Evolutionary conservation across 2,113 vertebrate genomes (phyloP), one percentile per base, ranked within the genome.

Genomic region (Mungos mungo): DNA sequence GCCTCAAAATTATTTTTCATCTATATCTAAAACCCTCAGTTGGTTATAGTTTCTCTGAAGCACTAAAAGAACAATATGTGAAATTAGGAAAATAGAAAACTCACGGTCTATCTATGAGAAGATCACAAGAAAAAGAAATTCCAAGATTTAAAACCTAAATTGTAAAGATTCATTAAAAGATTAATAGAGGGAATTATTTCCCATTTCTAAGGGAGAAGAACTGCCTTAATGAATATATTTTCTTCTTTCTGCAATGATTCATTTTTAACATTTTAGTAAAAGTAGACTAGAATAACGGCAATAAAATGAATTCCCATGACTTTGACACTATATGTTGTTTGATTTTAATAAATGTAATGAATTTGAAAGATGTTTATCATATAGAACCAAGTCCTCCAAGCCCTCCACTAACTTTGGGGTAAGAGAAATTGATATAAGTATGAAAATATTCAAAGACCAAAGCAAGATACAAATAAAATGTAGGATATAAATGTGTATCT

Each of bases 251-350:
- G 50, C 0, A 63, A 74, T 52, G 80, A 81, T 95, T 93, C 93
- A 94, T 87, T 95, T 90, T 92, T 93, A 90, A 93, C 19, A 88
- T 69, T 93, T 88, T 77, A 89, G 87, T 87, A 89, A 97, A 87
- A 79, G 29, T 77, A 85, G 54, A 68, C 19, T 93, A 29, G 21
- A 76, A 90, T 60, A 65, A 57, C 54, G 16, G 15, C 47, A 89
- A 69, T 81, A 91, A 91, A 90, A 63, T 74, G 21, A 71, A 69
- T n/a, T 52, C 41, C 90, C 50, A 81, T 7, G 81, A 86, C 15
- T 91, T 31, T 93, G 50, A 80, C 69, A 80, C 14, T 52, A 81
- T n/a, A 25, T 71, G 63, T 9, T 81, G 33, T 66, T 54, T 93
- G 29, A 38, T 92, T 95, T 97, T 93, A 25, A 82, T 27, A 88